Evolutionary conservation across 1,140 invertebrate genomes (phyloP), one percentile per base, ranked within the genome.

Genomic region (Formica exsecta): DNA sequence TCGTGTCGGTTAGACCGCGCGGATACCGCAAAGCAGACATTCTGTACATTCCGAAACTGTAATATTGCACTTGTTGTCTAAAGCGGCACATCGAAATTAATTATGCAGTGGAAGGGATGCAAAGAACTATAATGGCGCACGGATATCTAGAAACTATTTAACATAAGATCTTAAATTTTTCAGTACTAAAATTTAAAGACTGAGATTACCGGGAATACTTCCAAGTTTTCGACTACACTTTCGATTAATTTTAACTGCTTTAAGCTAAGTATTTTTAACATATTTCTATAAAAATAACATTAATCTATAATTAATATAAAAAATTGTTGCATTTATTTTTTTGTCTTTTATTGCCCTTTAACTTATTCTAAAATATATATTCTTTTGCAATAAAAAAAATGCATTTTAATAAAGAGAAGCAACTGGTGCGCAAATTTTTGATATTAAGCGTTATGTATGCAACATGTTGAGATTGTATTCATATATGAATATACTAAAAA

Each of bases 21-120:
- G 68, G 48, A 61, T 48, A 83, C 79, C 79, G 54, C 79, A 83
- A 74, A 83, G 68, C 68, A 61, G 79, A 83, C 54, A 74, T 73
- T 62, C 79, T 83, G 54, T 61, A 13, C 79, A 73, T 83, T 83
- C 79, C 68, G 25, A 22, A 74, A 74, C 68, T 83, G 79, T 83
- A 83, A 83, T 83, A 83, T 83, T 61, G 29, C 79, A 74, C 38
- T 74, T 83, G 77, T 71, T 71, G 54, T 61, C 38, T 48, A 38
- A 61, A 74, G 38, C 29, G 1, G 57, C 57, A 19, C 19, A 61
- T 61, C 57, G 41, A 25, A 11, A 73, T 73, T 71, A 73, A 81
- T 81, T 73, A 81, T 79, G 38, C 29, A 32, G 22, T n/a, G n/a
- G 19, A 19, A 61, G 38, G 48, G 22, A 48, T 3, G 29, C 4